Evolutionary conservation across 2,113 vertebrate species (phyloP).

Genomic region (Nansenia antarctica): DNA sequence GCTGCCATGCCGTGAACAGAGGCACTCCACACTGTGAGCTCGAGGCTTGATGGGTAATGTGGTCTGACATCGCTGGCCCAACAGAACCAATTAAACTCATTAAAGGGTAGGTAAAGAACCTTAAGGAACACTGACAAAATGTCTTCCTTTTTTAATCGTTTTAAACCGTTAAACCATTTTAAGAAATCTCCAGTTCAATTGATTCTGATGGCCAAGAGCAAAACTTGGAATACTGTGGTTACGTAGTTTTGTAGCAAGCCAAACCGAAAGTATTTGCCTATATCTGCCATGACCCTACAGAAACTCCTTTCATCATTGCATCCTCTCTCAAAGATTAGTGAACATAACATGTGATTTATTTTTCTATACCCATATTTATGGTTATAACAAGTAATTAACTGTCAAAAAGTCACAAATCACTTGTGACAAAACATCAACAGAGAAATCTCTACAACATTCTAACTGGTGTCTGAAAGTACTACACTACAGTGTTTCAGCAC

Average conservation of each 20-base stretch:
- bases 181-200: background rate
- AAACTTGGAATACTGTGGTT: background rate
- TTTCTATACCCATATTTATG: too few relatives aligned
- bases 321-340: too few relatives aligned
- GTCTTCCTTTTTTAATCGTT: background rate
- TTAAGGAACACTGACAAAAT: background rate
- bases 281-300: background rate
- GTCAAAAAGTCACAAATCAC: too few relatives aligned
- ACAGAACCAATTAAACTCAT: constrained; percentile 38
- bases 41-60: constrained; percentile 27
- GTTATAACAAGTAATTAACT: too few relatives aligned
- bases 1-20: constrained; percentile 25
- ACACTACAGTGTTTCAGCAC: background rate
- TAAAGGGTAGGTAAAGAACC: constrained; percentile 24
- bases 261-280: too few relatives aligned
- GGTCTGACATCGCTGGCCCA: constrained; percentile 30
- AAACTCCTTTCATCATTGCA: background rate
- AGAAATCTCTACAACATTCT: background rate
- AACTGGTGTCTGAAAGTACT: background rate
- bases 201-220: background rate
- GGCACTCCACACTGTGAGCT: constrained; percentile 24
- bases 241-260: background rate
- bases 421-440: too few relatives aligned
- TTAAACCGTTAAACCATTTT: background rate
- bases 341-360: background rate